phyloP scores from a whole-genome alignment of 2,888 invertebrate species.

The Vannuccia rotundouncinata region DNA sequence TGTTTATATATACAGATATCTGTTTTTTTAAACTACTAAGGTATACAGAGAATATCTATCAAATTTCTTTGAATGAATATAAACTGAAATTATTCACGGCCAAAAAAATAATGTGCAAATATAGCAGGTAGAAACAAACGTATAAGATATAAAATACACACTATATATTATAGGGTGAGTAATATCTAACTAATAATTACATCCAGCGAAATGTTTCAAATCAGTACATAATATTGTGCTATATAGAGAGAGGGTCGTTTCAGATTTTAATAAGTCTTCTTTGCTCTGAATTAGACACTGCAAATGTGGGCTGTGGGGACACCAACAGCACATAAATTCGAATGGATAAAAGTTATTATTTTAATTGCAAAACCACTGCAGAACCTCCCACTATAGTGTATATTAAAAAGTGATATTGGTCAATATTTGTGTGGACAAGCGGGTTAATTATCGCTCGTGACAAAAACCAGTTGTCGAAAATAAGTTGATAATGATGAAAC shows the following conservation, averaged over 20 bases:
- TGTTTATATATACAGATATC: background rate
- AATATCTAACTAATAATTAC: background rate
- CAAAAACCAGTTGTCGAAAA: conserved; percentile 22
- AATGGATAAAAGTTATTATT: background rate
- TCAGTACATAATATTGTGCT: background rate
- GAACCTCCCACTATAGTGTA: background rate
- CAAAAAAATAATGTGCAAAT: background rate
- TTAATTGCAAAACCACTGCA: background rate
- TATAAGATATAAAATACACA: background rate
- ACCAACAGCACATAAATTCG: background rate
- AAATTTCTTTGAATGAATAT: background rate
- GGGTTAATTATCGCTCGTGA: background rate
- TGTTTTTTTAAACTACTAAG: background rate
- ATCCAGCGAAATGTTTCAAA: background rate
- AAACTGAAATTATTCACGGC: background rate
- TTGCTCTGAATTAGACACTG: too few relatives aligned
- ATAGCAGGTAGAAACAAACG: background rate
- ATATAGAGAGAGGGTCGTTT: background rate
- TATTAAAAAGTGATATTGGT: background rate
- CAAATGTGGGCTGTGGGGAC: background rate
- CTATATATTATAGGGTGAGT: too few relatives aligned
- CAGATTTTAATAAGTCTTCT: background rate
- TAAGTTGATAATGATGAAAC: conserved; percentile 16
- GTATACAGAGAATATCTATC: background rate
- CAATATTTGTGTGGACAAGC: background rate